Conservation (phyloP, 2,113 vertebrate species). For the Excalfactoria chinensis region DNA sequence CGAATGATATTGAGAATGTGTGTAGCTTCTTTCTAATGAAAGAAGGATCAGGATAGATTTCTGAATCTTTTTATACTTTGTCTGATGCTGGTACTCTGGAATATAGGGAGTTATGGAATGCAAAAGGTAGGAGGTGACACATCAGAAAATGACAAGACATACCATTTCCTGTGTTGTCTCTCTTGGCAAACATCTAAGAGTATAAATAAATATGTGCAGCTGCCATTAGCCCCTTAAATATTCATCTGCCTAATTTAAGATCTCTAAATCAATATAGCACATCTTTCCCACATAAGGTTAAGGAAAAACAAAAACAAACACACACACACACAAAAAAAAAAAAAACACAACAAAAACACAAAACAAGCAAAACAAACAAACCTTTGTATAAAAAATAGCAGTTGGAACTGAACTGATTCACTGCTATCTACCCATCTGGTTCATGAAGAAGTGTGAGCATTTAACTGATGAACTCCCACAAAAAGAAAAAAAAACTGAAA, state of each 20-base stretch:
- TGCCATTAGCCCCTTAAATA: neutral
- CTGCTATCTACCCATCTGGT: neutral
- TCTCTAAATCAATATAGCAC: neutral
- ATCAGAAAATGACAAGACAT: neutral
- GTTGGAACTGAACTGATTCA: neutral
- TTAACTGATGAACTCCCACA: neutral
- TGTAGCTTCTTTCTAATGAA: neutral
- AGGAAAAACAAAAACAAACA: neutral
- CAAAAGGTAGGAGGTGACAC: neutral
- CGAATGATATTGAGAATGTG: neutral
- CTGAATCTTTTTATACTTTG: neutral
- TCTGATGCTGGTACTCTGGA: neutral
- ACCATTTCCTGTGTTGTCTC: neutral
- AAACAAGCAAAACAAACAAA: no score
- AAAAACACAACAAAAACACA: no score
- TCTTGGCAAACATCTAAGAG: neutral
- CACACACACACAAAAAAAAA: accelerated
- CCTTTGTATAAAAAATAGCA: neutral
- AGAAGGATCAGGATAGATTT: neutral
- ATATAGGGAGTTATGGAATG: neutral
- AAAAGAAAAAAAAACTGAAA: neutral
- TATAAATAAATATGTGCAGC: neutral
- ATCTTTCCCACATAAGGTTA: neutral
- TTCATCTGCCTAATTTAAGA: neutral
- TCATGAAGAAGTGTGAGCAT: neutral